These are phyloP conservation scores for Gavia stellata DNA, from an alignment of 2,113 vertebrate species.

Conservation along the genomic window DNA sequence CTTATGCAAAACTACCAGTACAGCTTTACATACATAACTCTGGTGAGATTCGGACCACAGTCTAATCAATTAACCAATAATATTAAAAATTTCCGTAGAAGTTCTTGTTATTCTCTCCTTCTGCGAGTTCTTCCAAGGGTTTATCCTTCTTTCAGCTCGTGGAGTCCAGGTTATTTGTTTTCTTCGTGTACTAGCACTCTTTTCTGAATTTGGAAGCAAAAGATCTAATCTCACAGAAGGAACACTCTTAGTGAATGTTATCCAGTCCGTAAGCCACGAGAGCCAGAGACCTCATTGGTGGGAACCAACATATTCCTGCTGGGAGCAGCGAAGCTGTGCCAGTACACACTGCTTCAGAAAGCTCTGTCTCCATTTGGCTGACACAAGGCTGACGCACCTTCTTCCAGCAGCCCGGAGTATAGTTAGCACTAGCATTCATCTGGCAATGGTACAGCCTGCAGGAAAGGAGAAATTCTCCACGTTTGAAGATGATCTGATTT, in stretches of 20 bases:
- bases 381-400: neutral
- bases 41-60: neutral
- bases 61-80: neutral
- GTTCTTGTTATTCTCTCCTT: neutral
- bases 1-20: neutral
- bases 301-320: neutral
- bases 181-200: neutral
- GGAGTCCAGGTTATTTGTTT: neutral
- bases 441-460: neutral
- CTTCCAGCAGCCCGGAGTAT: neutral
- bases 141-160: neutral
- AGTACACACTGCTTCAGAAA: neutral
- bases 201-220: neutral
- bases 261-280: rapidly evolving
- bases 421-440: neutral
- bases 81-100: neutral
- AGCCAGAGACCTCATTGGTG: neutral
- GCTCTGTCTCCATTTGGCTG: neutral
- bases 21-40: neutral
- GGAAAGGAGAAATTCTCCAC: neutral
- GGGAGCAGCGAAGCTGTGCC: neutral
- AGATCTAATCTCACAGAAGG: neutral
- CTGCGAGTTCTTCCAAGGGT: neutral
- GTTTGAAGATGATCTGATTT: neutral
- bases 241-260: neutral